Evolutionary conservation across 2,113 vertebrate genomes (phyloP), one percentile per base, ranked within the genome.

Genomic region (Leptodactylus fuscus): DNA sequence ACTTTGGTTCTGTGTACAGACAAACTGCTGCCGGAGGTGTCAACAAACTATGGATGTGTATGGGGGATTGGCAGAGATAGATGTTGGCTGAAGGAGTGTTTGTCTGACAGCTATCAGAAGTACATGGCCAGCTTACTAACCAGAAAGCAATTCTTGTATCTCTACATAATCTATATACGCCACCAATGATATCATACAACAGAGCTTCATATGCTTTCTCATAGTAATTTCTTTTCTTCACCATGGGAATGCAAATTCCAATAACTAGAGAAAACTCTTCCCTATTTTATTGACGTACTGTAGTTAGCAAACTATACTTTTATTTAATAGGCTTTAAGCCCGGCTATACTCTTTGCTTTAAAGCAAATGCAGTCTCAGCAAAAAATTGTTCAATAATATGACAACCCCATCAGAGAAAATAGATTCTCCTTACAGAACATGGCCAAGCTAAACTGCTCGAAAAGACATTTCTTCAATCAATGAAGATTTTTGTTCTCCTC

Each of bases 361-460:
- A 48, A 81, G 36, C 49, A 38, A 82, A 6, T 82, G n/a, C 49
- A 38, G 34, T 22, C 70, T 60, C 69, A 73, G 81, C 36, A 46
- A 71, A 41, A 22, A 38, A 38, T 20, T 69, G 51, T 73, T 74
- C 69, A 74, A 82, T 82, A 81, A 76, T 3, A 73, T 90, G 90
- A 89, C 83, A 88, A 87, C 62, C 53, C 83, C 41, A 24, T 77
- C 20, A 78, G 70, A 77, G 88, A 65, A 86, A 20, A 27, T 78
- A 78, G 88, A 76, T 48, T 74, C 49, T 84, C 60, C 27, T 82
- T 51, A 82, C 84, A 75, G 88, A 85, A 71, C 88, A 88, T 81
- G 88, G 86, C 55, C 81, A 88, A 92, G 91, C 85, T 91, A 91
- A 94, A 88, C 62, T 89, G 82, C 11, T 38, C 65, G 71, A 44